phyloP scores from a whole-genome alignment of 2,113 vertebrate genomes.

The Oxyruncus cristatus region DNA sequence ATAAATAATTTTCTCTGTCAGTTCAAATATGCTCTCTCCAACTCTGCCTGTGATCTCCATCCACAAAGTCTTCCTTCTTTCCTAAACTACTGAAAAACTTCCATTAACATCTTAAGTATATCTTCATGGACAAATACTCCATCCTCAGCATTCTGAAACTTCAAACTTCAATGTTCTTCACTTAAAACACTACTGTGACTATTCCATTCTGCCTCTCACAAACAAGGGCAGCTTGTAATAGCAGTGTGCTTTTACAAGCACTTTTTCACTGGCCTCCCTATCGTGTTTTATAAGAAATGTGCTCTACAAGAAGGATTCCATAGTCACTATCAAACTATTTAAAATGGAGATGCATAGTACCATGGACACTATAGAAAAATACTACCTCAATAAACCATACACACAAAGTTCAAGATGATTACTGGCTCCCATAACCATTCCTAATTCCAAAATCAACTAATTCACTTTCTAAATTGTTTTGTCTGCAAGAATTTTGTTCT shows the following conservation, averaged over 20 bases:
- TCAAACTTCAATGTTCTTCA: neutral
- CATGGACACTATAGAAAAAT: neutral
- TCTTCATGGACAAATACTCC: neutral
- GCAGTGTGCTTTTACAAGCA: neutral
- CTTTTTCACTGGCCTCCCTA: neutral
- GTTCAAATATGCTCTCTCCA: neutral
- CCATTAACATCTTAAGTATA: neutral
- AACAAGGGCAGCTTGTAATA: neutral
- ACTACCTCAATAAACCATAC: neutral
- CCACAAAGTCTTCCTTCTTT: neutral
- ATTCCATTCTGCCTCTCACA: neutral
- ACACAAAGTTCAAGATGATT: neutral
- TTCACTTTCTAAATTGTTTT: neutral
- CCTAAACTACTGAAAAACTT: neutral
- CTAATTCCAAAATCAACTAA: neutral
- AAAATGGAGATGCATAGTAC: neutral
- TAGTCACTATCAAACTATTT: neutral
- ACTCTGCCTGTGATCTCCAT: neutral
- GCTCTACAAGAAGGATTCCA: neutral
- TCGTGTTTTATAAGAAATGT: neutral
- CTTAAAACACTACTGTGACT: neutral
- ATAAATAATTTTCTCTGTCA: neutral
- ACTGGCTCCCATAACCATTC: neutral
- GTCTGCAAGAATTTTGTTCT: neutral
- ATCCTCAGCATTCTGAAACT: neutral